Evolutionary conservation across 2,888 invertebrate species (phyloP), one percentile per base, ranked within the genome.

Genomic region (Lochmaea capreae): DNA sequence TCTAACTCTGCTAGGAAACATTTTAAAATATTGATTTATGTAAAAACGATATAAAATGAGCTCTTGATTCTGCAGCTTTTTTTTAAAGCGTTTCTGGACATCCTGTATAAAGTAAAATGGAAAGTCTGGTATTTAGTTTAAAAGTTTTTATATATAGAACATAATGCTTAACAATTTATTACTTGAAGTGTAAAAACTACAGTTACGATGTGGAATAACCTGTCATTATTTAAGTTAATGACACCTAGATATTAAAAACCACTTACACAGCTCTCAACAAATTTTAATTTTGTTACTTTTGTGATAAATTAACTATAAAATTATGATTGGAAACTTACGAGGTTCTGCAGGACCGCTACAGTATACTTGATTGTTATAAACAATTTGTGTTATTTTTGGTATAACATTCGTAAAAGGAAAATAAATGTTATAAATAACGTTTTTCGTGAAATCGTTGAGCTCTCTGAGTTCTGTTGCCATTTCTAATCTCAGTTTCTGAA

Each of bases 351-450:
- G 82, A 58, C 84, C 84, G 5, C 75, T 75, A 73, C 85, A 85
- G n/a, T 77, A 80, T 14, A 76, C 54, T 16, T 52, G 73, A 3
- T 76, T 76, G 61, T 85, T 85, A 73, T 80, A 83, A 18, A 70
- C 74, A n/a, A 85, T 81, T 57, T 78, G 77, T 8, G 84, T 85
- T 22, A 85, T 80, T 78, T 79, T 84, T 6, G 85, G 85, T 39
- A 84, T 72, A 0, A 79, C 66, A 59, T 82, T 75, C 59, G 80
- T 79, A 52, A 81, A 79, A 0, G 84, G 84, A 63, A 85, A 84
- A 26, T 74, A 76, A 12, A 84, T 69, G 39, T 78, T 78, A 67
- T 83, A 83, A 22, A 59, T 70, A 11, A 83, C 61, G 11, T 12
- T 68, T 1, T 63, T 74, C 8, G 75, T 65, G 14, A 70, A 71